Evolutionary conservation across 2,888 invertebrate genomes (phyloP).

Genomic region (Dastarcus helophoroides): DNA sequence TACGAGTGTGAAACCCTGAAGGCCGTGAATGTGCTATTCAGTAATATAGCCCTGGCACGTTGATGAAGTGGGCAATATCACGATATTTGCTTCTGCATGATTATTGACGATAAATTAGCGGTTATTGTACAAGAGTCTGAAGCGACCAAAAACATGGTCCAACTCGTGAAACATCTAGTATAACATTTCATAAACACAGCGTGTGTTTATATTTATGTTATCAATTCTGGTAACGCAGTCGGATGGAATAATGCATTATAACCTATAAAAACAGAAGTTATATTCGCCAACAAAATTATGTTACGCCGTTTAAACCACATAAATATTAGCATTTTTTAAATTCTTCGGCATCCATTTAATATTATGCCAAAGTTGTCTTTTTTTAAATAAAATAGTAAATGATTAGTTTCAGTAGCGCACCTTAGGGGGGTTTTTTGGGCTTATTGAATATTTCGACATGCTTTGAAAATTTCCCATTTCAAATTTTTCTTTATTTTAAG

Average conservation of each 20-base stretch:
- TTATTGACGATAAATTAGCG: conserved; percentile 2
- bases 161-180: conserved; percentile 10
- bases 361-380: background rate
- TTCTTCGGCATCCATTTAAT: conserved; percentile 3
- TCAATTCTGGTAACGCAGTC: background rate
- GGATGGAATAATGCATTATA: conserved; percentile 1
- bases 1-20: too few species aligned
- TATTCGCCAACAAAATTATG: background rate
- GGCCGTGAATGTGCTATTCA: too few species aligned
- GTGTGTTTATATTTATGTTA: conserved; percentile 6
- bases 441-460: too few species aligned
- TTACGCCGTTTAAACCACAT: too few species aligned
- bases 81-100: conserved; percentile 3
- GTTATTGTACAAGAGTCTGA: conserved; percentile 1
- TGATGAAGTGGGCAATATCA: background rate
- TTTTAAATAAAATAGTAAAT: too few species aligned
- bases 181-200: conserved; percentile 10
- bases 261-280: background rate
- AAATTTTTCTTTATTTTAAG: too few species aligned
- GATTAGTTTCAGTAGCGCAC: too few species aligned
- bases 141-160: background rate
- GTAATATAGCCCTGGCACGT: too few species aligned
- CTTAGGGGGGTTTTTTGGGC: too few species aligned
- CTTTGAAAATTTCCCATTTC: too few species aligned
- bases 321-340: conserved; percentile 1